Conservation (phyloP, 2,113 vertebrate species). For the Eulacestoma nigropectus region DNA sequence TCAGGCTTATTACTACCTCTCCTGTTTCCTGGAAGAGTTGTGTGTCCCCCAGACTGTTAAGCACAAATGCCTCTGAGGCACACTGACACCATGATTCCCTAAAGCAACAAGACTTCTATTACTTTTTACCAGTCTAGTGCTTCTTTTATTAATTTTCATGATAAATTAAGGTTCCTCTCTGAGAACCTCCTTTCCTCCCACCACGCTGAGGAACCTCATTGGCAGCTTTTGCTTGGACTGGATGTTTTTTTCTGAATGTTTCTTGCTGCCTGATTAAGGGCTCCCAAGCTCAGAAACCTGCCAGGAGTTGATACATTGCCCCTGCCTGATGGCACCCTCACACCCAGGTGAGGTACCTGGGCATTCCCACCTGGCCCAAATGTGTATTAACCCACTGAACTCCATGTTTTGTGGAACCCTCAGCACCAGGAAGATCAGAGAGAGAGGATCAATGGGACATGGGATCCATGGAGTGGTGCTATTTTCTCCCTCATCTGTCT, state of each 20-base stretch:
- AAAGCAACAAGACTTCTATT: neutral
- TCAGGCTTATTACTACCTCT: neutral
- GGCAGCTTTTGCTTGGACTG: neutral
- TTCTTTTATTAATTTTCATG: neutral
- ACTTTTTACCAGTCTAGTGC: neutral
- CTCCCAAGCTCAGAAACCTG: neutral
- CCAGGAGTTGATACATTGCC: neutral
- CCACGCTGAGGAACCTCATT: neutral
- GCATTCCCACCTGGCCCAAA: neutral
- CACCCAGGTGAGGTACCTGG: neutral
- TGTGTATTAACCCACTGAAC: neutral
- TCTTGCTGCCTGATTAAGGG: neutral
- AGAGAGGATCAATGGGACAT: neutral
- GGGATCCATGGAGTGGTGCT: neutral
- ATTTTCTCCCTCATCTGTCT: neutral
- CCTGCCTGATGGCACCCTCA: neutral
- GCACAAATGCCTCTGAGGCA: neutral
- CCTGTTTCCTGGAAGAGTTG: neutral
- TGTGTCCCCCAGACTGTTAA: neutral
- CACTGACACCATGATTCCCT: neutral
- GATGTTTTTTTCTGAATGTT: neutral
- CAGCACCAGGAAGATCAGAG: neutral
- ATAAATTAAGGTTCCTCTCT: neutral
- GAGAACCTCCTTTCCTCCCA: neutral
- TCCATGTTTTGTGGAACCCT: neutral